phyloP scores from a whole-genome alignment of 2,888 invertebrate genomes.

The Phyllotreta striolata region DNA sequence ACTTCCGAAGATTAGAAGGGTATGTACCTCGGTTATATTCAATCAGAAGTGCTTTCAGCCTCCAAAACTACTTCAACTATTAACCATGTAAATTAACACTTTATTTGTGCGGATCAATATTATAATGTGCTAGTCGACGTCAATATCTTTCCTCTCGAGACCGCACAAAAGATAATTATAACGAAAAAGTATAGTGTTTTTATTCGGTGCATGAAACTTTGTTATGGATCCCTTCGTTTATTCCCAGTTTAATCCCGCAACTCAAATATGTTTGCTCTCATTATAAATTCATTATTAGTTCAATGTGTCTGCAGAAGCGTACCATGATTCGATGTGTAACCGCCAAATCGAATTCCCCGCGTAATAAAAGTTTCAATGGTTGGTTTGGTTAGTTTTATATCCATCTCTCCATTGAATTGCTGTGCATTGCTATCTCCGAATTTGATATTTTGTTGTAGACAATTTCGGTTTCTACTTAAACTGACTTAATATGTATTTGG shows the following conservation, averaged over 20 bases:
- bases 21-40: neutral
- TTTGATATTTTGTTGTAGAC: no score
- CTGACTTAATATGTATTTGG: no score
- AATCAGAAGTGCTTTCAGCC: constrained; percentile 9
- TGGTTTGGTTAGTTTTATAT: neutral
- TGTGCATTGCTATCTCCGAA: no score
- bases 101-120: neutral
- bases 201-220: no score
- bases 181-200: no score
- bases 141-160: no score
- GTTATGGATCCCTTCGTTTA: no score
- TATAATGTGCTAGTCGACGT: neutral
- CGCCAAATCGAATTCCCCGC: neutral
- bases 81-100: constrained; percentile 2
- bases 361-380: constrained; percentile 10
- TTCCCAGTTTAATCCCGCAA: no score
- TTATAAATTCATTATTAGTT: neutral
- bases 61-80: constrained; percentile 6
- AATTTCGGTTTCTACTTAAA: no score
- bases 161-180: no score
- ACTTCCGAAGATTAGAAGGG: constrained; percentile 1
- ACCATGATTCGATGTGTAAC: neutral
- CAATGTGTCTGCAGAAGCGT: constrained; percentile 2
- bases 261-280: neutral
- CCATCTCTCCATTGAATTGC: no score